phyloP scores from a whole-genome alignment of 2,797 vertebrate genomes.

The Clarias platycephalus region DNA sequence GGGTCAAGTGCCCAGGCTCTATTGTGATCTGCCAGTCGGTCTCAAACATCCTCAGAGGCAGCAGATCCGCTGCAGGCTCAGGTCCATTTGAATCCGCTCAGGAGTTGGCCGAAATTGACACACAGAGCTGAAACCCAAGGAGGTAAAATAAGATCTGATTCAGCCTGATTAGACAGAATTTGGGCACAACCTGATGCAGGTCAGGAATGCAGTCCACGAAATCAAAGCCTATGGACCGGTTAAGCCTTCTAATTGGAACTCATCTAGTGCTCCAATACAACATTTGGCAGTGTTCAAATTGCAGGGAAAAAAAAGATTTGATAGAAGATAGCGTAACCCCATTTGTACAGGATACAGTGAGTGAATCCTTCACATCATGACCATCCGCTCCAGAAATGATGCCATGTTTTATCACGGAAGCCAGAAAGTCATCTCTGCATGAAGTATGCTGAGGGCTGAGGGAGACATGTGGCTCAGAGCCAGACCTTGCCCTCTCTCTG shows the following conservation, averaged over 20 bases:
- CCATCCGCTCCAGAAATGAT: background rate
- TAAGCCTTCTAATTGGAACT: background rate
- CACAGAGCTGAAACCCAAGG: too few species aligned
- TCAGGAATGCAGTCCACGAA: too few species aligned
- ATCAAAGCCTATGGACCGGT: too few species aligned
- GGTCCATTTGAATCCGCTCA: too few species aligned
- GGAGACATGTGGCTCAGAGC: constrained; percentile 43
- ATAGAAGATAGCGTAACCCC: background rate
- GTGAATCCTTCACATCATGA: background rate
- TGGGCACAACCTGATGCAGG: too few species aligned
- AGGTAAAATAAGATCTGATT: too few species aligned
- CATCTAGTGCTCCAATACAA: background rate
- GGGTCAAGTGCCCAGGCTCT: too few species aligned
- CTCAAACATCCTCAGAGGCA: too few species aligned
- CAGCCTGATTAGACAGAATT: too few species aligned
- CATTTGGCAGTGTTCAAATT: background rate
- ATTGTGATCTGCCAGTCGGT: too few species aligned
- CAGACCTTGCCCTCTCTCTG: constrained; percentile 29
- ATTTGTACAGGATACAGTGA: background rate
- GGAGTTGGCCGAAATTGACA: too few species aligned
- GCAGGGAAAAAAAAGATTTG: background rate
- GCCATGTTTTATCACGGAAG: background rate
- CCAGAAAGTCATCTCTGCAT: constrained; percentile 11
- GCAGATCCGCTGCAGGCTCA: too few species aligned
- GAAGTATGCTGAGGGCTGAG: constrained; percentile 8